A percentile compares a stretch with the other conserved stretches of the same genome.
These are phyloP conservation scores for Enteromius afrohamiltoni DNA, from an alignment of 2,797 vertebrate species.

Conservation along the genomic window DNA sequence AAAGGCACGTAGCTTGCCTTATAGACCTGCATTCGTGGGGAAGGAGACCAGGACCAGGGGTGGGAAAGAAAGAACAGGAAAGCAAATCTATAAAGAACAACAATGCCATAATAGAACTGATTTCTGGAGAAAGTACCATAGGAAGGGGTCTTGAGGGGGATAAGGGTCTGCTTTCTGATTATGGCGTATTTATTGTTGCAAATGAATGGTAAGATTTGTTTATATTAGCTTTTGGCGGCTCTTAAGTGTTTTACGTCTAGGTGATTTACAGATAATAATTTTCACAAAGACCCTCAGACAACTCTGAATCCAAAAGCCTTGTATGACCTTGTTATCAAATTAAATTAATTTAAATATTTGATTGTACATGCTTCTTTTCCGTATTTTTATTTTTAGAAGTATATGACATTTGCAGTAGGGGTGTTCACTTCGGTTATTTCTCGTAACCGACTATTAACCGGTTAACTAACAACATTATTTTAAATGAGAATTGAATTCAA, in stretches of 20 bases:
- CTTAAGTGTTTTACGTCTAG: constrained; percentile 1
- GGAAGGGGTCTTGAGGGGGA: not conserved
- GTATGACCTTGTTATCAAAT: not conserved
- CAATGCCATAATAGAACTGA: constrained; percentile 72
- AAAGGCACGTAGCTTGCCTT: constrained; percentile 38
- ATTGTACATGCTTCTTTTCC: not conserved
- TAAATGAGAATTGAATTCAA: too few relatives aligned
- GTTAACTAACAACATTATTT: too few relatives aligned
- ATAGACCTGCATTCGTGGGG: constrained; percentile 36
- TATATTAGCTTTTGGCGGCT: constrained; percentile 14
- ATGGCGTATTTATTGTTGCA: constrained; percentile 9
- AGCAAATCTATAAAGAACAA: constrained; percentile 67
- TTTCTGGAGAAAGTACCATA: constrained; percentile 28
- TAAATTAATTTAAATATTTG: not conserved
- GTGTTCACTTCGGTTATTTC: too few relatives aligned
- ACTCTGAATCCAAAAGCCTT: not conserved
- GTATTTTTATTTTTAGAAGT: not conserved
- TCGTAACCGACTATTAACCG: too few relatives aligned
- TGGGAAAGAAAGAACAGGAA: constrained; percentile 64
- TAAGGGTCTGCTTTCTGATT: constrained; percentile 36
- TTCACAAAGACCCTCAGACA: not conserved
- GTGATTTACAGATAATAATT: constrained; percentile 31
- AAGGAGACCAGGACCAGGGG: constrained; percentile 47
- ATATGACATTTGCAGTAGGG: not conserved
- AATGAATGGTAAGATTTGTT: constrained; percentile 13